These are phyloP conservation scores for Xiphophorus couchianus DNA, from an alignment of 2,113 vertebrate species.

Conservation along the genomic window DNA sequence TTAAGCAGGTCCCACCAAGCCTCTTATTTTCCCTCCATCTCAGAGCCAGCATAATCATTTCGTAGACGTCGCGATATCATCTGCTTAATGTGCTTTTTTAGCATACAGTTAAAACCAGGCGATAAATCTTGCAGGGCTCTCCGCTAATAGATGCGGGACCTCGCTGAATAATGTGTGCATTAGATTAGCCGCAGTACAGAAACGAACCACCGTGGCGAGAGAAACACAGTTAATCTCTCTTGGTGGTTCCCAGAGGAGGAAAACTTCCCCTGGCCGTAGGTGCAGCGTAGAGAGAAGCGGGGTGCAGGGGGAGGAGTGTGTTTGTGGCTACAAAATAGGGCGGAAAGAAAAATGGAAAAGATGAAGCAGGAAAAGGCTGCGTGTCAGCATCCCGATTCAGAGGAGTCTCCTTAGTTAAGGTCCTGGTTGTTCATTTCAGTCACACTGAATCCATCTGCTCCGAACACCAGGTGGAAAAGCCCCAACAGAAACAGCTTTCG, in stretches of 20 bases:
- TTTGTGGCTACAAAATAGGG: constrained; percentile 13
- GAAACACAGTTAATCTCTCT: constrained; percentile 72
- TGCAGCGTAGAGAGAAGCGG: constrained; percentile 17
- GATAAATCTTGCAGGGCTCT: constrained; percentile 78
- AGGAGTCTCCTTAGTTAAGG: constrained; percentile 5
- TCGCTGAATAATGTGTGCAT: constrained; percentile 78
- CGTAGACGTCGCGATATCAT: constrained; percentile 79
- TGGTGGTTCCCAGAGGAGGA: constrained; percentile 57
- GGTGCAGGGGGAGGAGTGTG: constrained; percentile 12
- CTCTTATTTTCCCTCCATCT: constrained; percentile 37
- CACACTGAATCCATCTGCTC: constrained; percentile 13
- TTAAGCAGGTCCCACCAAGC: constrained; percentile 70
- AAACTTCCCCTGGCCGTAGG: constrained; percentile 47
- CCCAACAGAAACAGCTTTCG: constrained; percentile 21
- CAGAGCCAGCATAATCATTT: constrained; percentile 79
- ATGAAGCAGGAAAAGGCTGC: constrained; percentile 6
- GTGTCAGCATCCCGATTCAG: constrained; percentile 6
- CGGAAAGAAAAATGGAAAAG: constrained; percentile 20
- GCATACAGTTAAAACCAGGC: constrained; percentile 81
- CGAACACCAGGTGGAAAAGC: constrained; percentile 7
- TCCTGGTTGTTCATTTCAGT: constrained; percentile 55
- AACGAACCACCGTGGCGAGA: constrained; percentile 59
- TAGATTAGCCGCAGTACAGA: constrained; percentile 71
- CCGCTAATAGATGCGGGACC: constrained; percentile 76
- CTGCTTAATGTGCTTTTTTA: constrained; percentile 84